These are phyloP conservation scores for Zaprionus obscuricornis DNA, from an alignment of 2,888 invertebrate species.

Conservation along the genomic window DNA sequence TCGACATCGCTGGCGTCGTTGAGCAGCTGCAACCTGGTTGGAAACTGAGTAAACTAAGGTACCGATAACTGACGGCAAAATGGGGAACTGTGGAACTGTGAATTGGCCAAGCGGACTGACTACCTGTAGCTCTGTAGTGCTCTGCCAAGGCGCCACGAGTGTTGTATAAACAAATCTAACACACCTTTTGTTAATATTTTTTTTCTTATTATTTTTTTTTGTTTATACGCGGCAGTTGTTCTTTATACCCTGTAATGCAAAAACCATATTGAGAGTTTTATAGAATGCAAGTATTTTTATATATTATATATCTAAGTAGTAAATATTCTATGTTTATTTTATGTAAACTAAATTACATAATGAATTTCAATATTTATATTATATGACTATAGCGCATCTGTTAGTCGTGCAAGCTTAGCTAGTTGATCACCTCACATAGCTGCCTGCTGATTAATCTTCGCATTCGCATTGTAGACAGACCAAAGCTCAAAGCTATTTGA, in stretches of 20 bases:
- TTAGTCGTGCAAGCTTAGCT: not conserved
- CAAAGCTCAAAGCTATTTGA: constrained; percentile 48
- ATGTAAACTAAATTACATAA: too few relatives aligned
- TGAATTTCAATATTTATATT: too few relatives aligned
- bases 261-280: not conserved
- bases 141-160: constrained; percentile 64
- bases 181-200: constrained; percentile 38
- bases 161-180: constrained; percentile 57
- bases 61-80: too few relatives aligned
- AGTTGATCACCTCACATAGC: constrained; percentile 23
- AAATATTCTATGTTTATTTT: too few relatives aligned
- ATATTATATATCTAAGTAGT: not conserved
- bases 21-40: constrained; percentile 51
- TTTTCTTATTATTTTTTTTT: too few relatives aligned
- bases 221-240: constrained; percentile 27
- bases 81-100: not conserved
- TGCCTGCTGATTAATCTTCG: constrained; percentile 53
- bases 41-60: constrained; percentile 19
- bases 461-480: constrained; percentile 35
- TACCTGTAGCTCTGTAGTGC: constrained; percentile 57
- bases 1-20: constrained; percentile 2
- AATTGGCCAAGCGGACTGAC: constrained; percentile 24
- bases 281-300: too few relatives aligned
- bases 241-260: constrained; percentile 19
- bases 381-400: constrained; percentile 7